Conservation (phyloP, 2,888 invertebrate genomes). For the Crocallis elinguaria region DNA sequence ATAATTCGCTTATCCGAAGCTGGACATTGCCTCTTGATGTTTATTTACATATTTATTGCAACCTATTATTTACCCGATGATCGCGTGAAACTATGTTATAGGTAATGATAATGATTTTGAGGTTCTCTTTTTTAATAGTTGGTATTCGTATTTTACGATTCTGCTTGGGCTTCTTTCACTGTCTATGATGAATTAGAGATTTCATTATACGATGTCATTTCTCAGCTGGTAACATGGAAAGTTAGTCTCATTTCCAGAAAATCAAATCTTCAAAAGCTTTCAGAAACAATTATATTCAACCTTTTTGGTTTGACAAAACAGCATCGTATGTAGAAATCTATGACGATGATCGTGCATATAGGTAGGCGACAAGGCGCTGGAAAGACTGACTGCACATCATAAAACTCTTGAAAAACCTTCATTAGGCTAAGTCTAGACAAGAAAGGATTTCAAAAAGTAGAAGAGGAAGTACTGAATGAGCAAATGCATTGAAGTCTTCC, state of each 20-base stretch:
- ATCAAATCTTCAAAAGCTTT: background rate
- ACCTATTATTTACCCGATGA: slow-evolving; percentile 67
- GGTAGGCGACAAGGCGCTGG: slow-evolving; percentile 10
- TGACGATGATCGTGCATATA: slow-evolving; percentile 56
- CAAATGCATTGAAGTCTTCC: slow-evolving; percentile 65
- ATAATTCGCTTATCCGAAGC: slow-evolving; percentile 71
- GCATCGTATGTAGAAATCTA: slow-evolving; percentile 12
- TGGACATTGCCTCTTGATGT: slow-evolving; percentile 65
- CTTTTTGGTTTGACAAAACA: background rate
- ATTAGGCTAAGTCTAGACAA: slow-evolving; percentile 32
- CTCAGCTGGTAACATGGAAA: background rate
- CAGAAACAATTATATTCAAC: background rate
- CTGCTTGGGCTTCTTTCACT: slow-evolving; percentile 69
- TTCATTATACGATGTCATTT: slow-evolving; percentile 14
- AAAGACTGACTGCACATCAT: slow-evolving; percentile 11
- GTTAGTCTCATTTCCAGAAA: background rate
- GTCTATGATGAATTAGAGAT: slow-evolving; percentile 68
- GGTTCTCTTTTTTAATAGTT: slow-evolving; percentile 5
- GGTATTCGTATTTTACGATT: slow-evolving; percentile 31
- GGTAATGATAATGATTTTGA: slow-evolving; percentile 7
- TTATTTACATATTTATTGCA: slow-evolving; percentile 83
- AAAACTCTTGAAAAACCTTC: slow-evolving; percentile 16
- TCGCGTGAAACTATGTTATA: slow-evolving; percentile 48
- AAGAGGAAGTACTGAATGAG: slow-evolving; percentile 77
- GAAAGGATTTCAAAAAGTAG: slow-evolving; percentile 72